Percentiles rank a stretch among this genome's conserved stretches.
phyloP scores from a whole-genome alignment of 2,797 vertebrate species.

The Cynopterus sphinx region DNA sequence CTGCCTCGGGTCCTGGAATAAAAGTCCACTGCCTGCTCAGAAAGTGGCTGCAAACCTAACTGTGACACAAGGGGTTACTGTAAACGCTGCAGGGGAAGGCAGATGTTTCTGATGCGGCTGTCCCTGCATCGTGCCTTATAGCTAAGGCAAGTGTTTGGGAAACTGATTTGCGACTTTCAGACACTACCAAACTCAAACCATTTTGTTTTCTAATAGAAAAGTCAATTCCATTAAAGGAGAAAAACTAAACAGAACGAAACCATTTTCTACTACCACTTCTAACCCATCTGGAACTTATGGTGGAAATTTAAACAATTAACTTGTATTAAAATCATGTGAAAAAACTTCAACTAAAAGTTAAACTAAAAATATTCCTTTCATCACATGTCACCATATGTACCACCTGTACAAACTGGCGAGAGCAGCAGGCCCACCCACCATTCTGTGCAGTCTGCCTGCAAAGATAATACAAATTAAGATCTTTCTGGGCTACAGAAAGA shows the following conservation, averaged over 20 bases:
- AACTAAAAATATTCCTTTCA: not conserved
- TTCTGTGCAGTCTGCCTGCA: not conserved
- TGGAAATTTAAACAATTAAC: not conserved
- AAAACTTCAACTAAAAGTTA: not conserved
- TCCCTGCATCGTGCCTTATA: not conserved
- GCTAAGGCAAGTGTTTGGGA: not conserved
- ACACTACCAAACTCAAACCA: not conserved
- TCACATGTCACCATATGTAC: not conserved
- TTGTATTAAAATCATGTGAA: not conserved
- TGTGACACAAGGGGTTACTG: not conserved
- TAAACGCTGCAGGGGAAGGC: accelerated
- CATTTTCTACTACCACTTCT: not conserved
- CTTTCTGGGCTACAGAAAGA: not conserved
- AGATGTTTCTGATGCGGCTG: too few species aligned
- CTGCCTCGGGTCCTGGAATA: not conserved
- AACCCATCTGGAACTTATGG: not conserved
- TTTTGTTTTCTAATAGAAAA: not conserved
- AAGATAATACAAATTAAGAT: not conserved
- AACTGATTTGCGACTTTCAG: not conserved
- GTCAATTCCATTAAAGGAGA: not conserved
- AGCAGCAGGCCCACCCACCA: not conserved
- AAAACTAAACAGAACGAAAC: not conserved
- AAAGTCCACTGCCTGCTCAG: not conserved
- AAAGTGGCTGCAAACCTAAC: too few species aligned
- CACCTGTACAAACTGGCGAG: not conserved